A percentile compares a stretch with the other conserved stretches of the same genome.
These are phyloP conservation scores for Rhinatrema bivittatum DNA, from an alignment of 2,797 vertebrate species.

Conservation along the genomic window DNA sequence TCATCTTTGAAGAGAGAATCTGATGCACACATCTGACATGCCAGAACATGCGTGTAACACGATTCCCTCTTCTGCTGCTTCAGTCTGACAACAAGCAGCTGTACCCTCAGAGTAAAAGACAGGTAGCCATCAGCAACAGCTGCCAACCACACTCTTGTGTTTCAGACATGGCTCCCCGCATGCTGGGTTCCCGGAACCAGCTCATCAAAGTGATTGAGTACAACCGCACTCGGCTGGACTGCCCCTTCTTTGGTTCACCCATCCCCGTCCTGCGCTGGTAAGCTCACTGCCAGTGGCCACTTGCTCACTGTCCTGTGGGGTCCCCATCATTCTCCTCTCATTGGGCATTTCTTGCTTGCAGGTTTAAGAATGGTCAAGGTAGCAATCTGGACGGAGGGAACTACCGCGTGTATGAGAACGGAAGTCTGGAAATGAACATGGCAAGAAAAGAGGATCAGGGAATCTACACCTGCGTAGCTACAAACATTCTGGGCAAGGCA, in stretches of 20 bases:
- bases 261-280: slow-evolving; percentile 85
- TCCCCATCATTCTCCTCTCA: not conserved
- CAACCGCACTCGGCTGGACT: slow-evolving; percentile 81
- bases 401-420: slow-evolving; percentile 80
- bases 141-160: too few species aligned
- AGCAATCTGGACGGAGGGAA: slow-evolving; percentile 88
- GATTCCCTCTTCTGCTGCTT: too few species aligned
- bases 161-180: slow-evolving; percentile 79
- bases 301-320: not conserved
- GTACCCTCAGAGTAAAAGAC: too few species aligned
- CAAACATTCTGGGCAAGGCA: slow-evolving; percentile 78
- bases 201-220: slow-evolving; percentile 84
- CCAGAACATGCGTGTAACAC: too few species aligned
- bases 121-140: too few species aligned
- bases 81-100: too few species aligned
- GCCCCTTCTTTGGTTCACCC: slow-evolving; percentile 92
- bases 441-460: slow-evolving; percentile 82
- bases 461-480: slow-evolving; percentile 92
- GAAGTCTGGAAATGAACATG: slow-evolving; percentile 80
- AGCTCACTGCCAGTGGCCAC: slow-evolving; percentile 16
- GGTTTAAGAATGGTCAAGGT: slow-evolving; percentile 97
- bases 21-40: too few species aligned
- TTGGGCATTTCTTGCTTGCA: slow-evolving; percentile 44
- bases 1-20: too few species aligned
- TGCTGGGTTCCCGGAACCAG: slow-evolving; percentile 79